Evolutionary conservation across 64 coral and sea anemone species (phyloP).

Genomic region (Porites australiensis): DNA sequence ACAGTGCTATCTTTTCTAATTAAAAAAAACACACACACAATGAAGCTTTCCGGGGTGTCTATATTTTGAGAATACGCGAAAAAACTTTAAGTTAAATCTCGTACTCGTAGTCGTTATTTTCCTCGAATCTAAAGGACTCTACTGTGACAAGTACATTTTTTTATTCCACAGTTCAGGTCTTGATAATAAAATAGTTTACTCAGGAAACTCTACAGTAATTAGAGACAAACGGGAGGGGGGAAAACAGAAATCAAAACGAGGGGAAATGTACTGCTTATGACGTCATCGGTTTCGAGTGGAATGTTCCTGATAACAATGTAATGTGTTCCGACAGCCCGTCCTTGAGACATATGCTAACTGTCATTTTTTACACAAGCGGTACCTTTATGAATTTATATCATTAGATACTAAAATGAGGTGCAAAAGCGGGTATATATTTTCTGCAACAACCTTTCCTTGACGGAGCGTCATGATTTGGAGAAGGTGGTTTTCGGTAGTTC

Average conservation of each 20-base stretch:
- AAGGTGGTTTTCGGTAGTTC: not conserved
- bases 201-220: no score
- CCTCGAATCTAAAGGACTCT: no score
- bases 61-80: no score
- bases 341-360: not conserved
- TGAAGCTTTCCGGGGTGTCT: no score
- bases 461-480: not conserved
- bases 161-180: no score
- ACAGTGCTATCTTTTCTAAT: no score
- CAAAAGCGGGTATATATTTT: not conserved
- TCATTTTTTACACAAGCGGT: not conserved
- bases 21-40: no score
- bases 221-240: not conserved
- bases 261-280: not conserved
- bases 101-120: no score
- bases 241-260: not conserved
- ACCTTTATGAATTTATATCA: slow-evolving; percentile 22
- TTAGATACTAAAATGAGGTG: not conserved
- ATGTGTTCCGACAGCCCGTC: slow-evolving; percentile 3
- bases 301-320: slow-evolving; percentile 1
- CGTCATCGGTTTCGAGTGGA: not conserved
- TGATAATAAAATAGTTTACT: no score
- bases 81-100: no score
- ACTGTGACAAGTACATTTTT: no score
- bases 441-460: not conserved